A percentile compares a stretch with the other conserved stretches of the same genome.
Conservation (phyloP, 2,797 vertebrate species). For the Acestrorhynchus altus region DNA sequence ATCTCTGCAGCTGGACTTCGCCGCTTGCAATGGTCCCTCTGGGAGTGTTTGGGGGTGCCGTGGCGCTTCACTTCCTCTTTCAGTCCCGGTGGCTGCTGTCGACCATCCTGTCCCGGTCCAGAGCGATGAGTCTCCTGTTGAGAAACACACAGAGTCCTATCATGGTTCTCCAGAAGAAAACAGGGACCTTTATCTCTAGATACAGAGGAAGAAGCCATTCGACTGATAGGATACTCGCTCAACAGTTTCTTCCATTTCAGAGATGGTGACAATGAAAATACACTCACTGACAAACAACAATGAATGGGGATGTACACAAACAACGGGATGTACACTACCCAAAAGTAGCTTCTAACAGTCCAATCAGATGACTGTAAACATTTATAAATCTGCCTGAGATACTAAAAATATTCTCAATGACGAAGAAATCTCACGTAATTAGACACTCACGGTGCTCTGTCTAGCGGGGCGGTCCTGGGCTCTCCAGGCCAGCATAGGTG, state of each 20-base stretch:
- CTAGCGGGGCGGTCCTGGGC: slow-evolving; percentile 72
- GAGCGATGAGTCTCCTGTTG: slow-evolving; percentile 47
- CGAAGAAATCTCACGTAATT: background rate
- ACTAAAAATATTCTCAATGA: slow-evolving; percentile 4
- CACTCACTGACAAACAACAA: no score
- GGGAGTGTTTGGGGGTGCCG: slow-evolving; percentile 22
- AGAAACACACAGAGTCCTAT: slow-evolving; percentile 38
- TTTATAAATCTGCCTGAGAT: no score
- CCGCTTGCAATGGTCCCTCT: slow-evolving; percentile 16
- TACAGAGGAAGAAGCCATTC: no score
- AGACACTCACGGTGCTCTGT: slow-evolving; percentile 77
- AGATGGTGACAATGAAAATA: no score
- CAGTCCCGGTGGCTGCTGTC: slow-evolving; percentile 33
- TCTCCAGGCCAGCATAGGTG: slow-evolving; percentile 70
- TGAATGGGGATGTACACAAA: no score
- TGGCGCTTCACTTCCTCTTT: slow-evolving; percentile 42
- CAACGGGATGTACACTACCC: no score
- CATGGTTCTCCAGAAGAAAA: no score
- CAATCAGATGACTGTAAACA: no score
- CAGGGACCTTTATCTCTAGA: no score
- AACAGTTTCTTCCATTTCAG: no score
- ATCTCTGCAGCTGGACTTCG: slow-evolving; percentile 48
- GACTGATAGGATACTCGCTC: no score
- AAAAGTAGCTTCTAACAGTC: no score
- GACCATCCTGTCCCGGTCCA: slow-evolving; percentile 40